A percentile compares a stretch with the other conserved stretches of the same genome.
Evolutionary conservation across 2,888 invertebrate genomes (phyloP).

Genomic region (Perithous albicinctus): DNA sequence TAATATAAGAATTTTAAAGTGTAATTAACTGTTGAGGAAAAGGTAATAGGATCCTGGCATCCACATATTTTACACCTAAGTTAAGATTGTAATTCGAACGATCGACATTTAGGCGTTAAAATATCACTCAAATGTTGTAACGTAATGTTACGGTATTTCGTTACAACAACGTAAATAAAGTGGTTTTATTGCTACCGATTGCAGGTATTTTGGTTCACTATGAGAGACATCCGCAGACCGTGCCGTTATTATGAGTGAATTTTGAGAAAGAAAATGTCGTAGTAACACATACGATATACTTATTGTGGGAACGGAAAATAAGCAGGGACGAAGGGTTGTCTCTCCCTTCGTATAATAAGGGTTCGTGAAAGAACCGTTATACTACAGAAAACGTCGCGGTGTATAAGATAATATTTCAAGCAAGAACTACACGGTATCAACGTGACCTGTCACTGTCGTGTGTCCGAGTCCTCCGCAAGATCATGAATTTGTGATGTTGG

Average conservation of each 20-base stretch:
- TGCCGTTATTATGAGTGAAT: conserved; percentile 21
- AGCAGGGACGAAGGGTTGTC: conserved; percentile 38
- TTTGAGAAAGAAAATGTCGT: conserved; percentile 21
- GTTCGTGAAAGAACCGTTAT: conserved; percentile 38
- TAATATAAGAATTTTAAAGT: no score
- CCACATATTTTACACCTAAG: no score
- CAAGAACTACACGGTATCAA: neutral
- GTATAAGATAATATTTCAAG: conserved; percentile 59
- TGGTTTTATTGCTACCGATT: neutral
- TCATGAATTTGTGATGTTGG: conserved; percentile 65
- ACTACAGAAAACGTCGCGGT: conserved; percentile 12
- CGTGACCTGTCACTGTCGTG: conserved; percentile 56
- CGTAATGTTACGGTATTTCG: neutral
- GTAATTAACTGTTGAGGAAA: no score
- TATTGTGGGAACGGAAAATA: conserved; percentile 55
- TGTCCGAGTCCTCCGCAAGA: conserved; percentile 33
- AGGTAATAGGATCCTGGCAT: no score
- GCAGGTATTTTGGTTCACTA: neutral
- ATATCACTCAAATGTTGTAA: neutral
- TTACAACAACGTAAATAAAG: neutral
- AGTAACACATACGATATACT: conserved; percentile 7
- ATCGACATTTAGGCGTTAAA: no score
- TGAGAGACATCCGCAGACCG: neutral
- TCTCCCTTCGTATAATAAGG: conserved; percentile 42
- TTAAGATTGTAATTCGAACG: no score